Evolutionary conservation across 2,113 vertebrate genomes (phyloP), one percentile per base, ranked within the genome.

Genomic region (Trachemys scripta): DNA sequence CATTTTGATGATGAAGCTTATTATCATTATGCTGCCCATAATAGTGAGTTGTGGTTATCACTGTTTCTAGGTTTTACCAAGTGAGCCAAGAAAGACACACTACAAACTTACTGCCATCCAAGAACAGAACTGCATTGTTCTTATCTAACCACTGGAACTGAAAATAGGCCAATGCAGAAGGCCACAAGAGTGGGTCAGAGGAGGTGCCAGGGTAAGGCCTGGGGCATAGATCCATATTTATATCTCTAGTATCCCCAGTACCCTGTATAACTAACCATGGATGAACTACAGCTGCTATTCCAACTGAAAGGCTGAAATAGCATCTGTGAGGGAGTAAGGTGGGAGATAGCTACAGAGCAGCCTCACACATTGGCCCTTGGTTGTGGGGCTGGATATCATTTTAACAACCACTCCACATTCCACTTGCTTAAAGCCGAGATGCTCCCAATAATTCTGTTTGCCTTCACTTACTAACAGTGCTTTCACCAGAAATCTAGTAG

Each of bases 21-120:
- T 10, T 4, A 7, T 22, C 88, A 27, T 29, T 82, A 5, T 45
- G 76, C 82, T 3, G 2, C 82, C 84, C 1, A 1, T 82, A 82
- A 94, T 93, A 91, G 93, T 51, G 6, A 13, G 35, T 10, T 3
- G 81, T 87, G 84, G 84, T 80, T 93, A 91, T 85, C 92, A 27
- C 85, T 96, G 56, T 88, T 93, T 96, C 96, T 96, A 96, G 87
- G 96, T 96, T 96, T 92, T 82, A 88, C 84, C 92, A 69, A 90
- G 51, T 80, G 24, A 69, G 80, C 87, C 91, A 93, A 90, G 80
- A 97, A 92, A 90, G 92, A 89, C 17, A 20, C 78, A 56, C 90
- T 92, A 89, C 96, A 97, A 94, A 97, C 89, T 92, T 94, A 96
- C 19, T 96, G 95, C 88, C 90, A 38, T 80, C 6, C 93, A 87